Evolutionary conservation across 2,113 vertebrate species (phyloP), one percentile per base, ranked within the genome.

Genomic region (Dicrurus megarhynchus): DNA sequence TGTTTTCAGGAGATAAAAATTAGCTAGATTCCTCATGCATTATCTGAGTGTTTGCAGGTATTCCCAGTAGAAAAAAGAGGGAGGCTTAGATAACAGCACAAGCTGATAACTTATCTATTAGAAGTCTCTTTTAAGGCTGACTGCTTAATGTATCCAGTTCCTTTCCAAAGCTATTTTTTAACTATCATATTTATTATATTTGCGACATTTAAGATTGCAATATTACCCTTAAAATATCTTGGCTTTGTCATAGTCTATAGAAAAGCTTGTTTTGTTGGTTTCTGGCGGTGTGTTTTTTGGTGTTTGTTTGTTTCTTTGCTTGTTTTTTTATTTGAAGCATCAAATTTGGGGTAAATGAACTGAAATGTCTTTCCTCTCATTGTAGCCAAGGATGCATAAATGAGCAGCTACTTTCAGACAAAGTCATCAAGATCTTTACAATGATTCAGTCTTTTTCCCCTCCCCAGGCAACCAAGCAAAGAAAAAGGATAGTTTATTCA

Each of bases 1-100:
- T 90, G 87, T 46, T 91, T 93, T 50, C 52, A 64, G 42, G 27
- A 90, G 89, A 74, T 93, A 92, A 95, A 92, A 88, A 74, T 64
- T 56, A 92, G 16, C 30, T 59, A 18, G 16, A 32, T 70, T 82
- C 35, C 11, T 35, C 75, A 23, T 16, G 6, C 24, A 60, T 55
- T 94, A 95, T 87, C 89, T 92, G 56, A 55, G 0, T 75, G 8
- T 78, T 96, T 87, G 56, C 80, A 96, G 80, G 9, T 78, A 59
- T 78, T 92, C 84, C 71, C 64, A 42, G 15, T 3, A 60, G 84
- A 64, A 95, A 49, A 57, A 69, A 74, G 20, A 87, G 6, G 9
- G 39, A 78, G 32, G 8, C 20, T 91, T 84, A 92, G 52, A 80
- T 88, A 92, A 75, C 28, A 59, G 12, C 0, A 2, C 60, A 90